These are phyloP conservation scores for Pungitius pungitius DNA, from an alignment of 2,113 vertebrate species.

Conservation along the genomic window DNA sequence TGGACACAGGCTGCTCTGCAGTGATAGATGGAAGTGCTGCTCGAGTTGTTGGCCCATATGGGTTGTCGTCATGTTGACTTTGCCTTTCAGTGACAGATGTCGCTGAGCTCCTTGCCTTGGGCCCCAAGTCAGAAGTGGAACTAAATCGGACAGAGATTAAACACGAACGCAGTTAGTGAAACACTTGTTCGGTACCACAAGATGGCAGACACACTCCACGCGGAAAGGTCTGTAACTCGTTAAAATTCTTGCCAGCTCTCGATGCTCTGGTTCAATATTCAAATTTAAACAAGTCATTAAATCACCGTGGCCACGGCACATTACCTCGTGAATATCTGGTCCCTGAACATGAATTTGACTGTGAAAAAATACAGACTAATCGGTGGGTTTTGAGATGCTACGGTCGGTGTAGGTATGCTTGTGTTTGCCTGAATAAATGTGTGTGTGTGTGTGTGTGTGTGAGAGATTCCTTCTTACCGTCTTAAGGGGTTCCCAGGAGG, in stretches of 20 bases:
- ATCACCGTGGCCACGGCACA: conserved; percentile 52
- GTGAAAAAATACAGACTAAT: conserved; percentile 47
- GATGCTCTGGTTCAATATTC: conserved; percentile 68
- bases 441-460: conserved; percentile 19
- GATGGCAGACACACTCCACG: conserved; percentile 56
- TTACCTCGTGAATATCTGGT: conserved; percentile 52
- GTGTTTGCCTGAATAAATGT: background rate
- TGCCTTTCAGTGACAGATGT: conserved; percentile 84
- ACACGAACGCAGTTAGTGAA: conserved; percentile 21
- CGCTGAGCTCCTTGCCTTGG: conserved; percentile 88
- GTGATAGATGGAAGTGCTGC: conserved; percentile 85
- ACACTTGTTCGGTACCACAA: conserved; percentile 42
- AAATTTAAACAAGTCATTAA: conserved; percentile 70
- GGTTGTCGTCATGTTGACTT: conserved; percentile 82
- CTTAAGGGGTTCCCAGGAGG: conserved; percentile 87
- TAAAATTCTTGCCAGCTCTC: conserved; percentile 70
- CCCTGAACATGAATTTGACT: conserved; percentile 59
- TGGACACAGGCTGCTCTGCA: conserved; percentile 87
- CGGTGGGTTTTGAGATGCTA: conserved; percentile 27
- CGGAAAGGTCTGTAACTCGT: conserved; percentile 35
- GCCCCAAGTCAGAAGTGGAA: conserved; percentile 93
- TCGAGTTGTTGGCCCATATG: conserved; percentile 84
- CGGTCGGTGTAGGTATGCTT: conserved; percentile 17
- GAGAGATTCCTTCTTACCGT: conserved; percentile 77
- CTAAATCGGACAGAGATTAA: conserved; percentile 70